Evolutionary conservation across 2,113 vertebrate genomes (phyloP).

Genomic region (Eurystomus gularis): DNA sequence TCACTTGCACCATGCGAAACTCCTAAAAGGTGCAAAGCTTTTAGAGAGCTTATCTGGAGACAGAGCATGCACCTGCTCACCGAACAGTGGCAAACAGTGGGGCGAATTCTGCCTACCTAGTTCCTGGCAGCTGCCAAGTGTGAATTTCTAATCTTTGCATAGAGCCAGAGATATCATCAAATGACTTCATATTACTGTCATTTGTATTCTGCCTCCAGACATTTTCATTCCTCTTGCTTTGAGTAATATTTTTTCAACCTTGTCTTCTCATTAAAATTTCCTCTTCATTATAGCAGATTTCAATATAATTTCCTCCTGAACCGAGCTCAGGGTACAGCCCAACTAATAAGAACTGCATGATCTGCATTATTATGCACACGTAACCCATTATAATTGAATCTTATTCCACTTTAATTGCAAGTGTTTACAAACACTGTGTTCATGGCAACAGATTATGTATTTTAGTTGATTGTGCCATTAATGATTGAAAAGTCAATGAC

Average conservation of each 20-base stretch:
- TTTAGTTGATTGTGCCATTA: constrained; percentile 57
- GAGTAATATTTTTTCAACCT: constrained; percentile 59
- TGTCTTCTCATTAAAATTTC: constrained; percentile 65
- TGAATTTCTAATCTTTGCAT: background rate
- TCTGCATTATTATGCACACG: constrained; percentile 48
- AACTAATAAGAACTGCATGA: constrained; percentile 57
- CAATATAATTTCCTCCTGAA: constrained; percentile 43
- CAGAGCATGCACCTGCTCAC: background rate
- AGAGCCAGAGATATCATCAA: background rate
- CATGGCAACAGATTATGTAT: constrained; percentile 31
- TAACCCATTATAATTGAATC: constrained; percentile 61
- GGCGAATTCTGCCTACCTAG: background rate
- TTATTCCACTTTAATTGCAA: constrained; percentile 60
- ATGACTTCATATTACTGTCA: constrained; percentile 12
- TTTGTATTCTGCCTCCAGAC: constrained; percentile 51
- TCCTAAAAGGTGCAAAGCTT: background rate
- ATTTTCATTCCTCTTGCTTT: constrained; percentile 42
- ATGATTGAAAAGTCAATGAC: constrained; percentile 63
- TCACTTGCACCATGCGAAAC: background rate
- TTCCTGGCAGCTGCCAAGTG: background rate
- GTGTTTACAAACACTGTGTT: constrained; percentile 55
- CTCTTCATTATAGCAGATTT: constrained; percentile 47
- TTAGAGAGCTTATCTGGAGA: background rate
- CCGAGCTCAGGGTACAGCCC: constrained; percentile 9
- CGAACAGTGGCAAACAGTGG: background rate